Base-by-base conservation (phyloP, 2,888 invertebrate genomes). In the Schrankia costaestrigalis region DNA sequence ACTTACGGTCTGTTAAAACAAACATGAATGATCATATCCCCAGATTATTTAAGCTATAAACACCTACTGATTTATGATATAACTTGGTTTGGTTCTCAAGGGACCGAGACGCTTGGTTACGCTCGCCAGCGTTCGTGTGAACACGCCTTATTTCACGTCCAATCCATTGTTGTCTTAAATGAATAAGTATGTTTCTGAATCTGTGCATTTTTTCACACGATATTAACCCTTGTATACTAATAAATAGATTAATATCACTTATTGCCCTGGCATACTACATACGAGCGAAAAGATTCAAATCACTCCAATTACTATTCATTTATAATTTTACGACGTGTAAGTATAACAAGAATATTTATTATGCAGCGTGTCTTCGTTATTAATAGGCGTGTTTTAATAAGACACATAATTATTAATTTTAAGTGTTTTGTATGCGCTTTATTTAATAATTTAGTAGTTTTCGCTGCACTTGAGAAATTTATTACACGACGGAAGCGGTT, bases 71-170 rank as follows among this genome's bases (percentile, higher is more conserved):
- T 31, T 26, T 35, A 35, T 23, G 17, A 15, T 15, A 6, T 26
- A 23, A 39, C 26, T 24, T 12, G 13, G 4, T 12, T 3, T 9
- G 13, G 35, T 59, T 57, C 54, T 47, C 60, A 42, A 44, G 56
- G 50, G 42, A 53, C 32, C 42, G 41, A 37, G 26, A 38, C 56
- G 46, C 13, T 31, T 21, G 26, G 58, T 35, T 46, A 47, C 56
- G 50, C 46, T 53, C 12, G 26, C 31, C 46, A 48, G 12, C 25
- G 18, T 6, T n/a, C 53, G 60, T 57, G 60, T 57, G 60, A 59
- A 53, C 44, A 32, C 19, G n/a, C 39, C 29, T 48, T 41, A 36
- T 29, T 42, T 34, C 37, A 33, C 35, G 23, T 38, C 26, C 9
- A 33, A 5, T 11, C 11, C 11, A 24, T 30, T 45, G 23, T 41